These are phyloP conservation scores for Mus musculus DNA, from an alignment of 2,113 vertebrate genomes.

Conservation along the genomic window DNA sequence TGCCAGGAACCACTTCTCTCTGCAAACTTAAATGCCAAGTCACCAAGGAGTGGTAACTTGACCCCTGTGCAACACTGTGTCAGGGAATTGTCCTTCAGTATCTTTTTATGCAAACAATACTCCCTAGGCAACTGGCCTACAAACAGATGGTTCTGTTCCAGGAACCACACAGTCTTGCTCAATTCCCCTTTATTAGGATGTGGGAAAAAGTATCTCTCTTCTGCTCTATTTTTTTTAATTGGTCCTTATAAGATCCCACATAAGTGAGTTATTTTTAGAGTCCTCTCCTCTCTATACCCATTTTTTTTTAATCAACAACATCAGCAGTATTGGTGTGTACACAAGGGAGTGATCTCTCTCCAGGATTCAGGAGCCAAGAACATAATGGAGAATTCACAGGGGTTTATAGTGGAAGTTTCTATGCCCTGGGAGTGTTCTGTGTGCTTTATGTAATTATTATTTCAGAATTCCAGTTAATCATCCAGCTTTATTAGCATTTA, in stretches of 20 bases:
- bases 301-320: no score
- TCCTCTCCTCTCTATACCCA: neutral
- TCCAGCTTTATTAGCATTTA: neutral
- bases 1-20: fast-evolving
- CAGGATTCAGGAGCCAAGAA: fast-evolving
- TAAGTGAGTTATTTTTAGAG: neutral
- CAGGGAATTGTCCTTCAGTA: neutral
- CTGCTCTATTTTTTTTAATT: neutral
- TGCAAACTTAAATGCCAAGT: neutral
- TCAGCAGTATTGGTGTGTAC: no score
- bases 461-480: neutral
- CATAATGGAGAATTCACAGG: neutral
- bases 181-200: neutral
- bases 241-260: neutral
- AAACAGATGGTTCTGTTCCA: neutral
- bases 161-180: neutral
- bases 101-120: neutral
- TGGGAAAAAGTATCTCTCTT: neutral
- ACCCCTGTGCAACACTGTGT: neutral
- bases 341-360: fast-evolving
- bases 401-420: neutral
- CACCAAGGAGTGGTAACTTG: neutral
- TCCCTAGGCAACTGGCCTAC: neutral
- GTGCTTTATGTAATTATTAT: neutral
- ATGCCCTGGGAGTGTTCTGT: neutral